These are phyloP conservation scores for Hermaeophaga mercurialis DNA, from an alignment of 2,888 invertebrate species.

Conservation along the genomic window DNA sequence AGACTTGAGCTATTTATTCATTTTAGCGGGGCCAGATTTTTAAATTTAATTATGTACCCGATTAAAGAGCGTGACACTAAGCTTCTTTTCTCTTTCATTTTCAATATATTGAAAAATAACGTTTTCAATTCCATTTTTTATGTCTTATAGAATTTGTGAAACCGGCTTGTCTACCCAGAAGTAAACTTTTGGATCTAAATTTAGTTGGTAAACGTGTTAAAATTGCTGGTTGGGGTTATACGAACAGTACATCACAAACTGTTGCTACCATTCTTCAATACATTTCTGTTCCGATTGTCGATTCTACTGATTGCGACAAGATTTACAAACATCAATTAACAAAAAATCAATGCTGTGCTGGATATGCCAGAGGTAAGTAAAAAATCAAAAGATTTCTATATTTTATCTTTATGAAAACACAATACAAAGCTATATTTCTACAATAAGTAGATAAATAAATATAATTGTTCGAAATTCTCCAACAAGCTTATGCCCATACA, in stretches of 20 bases:
- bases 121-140: too few species aligned
- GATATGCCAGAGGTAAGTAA: constrained; percentile 26
- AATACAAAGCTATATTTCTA: too few species aligned
- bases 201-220: constrained; percentile 57
- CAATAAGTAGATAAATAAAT: background rate
- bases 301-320: constrained; percentile 19
- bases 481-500: background rate
- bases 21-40: too few species aligned
- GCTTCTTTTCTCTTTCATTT: too few species aligned
- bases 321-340: constrained; percentile 19
- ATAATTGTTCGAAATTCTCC: background rate
- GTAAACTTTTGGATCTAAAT: constrained; percentile 52
- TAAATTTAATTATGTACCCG: too few species aligned
- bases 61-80: too few species aligned
- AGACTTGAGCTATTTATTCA: too few species aligned
- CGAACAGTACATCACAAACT: constrained; percentile 25
- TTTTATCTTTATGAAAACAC: too few species aligned
- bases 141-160: constrained; percentile 59
- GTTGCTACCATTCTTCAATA: constrained; percentile 26
- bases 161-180: constrained; percentile 64
- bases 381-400: too few species aligned
- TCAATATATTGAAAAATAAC: background rate
- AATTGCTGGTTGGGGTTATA: constrained; percentile 62
- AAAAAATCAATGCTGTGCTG: constrained; percentile 29
- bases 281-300: constrained; percentile 24